Evolutionary conservation across 2,888 invertebrate genomes (phyloP).

Genomic region (Halictus quadricinctus): DNA sequence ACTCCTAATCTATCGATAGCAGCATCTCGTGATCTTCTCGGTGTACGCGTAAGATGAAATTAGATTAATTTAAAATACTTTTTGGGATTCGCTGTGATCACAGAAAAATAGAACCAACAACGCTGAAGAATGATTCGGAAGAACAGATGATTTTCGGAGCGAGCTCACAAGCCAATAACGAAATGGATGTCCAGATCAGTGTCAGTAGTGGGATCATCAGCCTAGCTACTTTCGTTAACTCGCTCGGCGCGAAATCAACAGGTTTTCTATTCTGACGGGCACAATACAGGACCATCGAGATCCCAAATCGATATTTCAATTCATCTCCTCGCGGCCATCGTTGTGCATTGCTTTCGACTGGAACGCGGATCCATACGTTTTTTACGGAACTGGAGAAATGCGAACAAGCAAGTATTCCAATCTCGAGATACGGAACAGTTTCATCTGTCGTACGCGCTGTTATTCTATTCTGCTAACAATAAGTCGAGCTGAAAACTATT

Average conservation of each 20-base stretch:
- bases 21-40: too few species aligned
- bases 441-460: background rate
- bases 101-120: too few species aligned
- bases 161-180: background rate
- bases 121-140: too few species aligned
- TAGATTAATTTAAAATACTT: too few species aligned
- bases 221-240: constrained; percentile 29
- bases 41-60: too few species aligned
- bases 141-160: background rate
- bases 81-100: too few species aligned
- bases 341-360: constrained; percentile 15
- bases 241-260: constrained; percentile 59
- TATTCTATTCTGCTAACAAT: background rate
- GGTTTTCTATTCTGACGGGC: constrained; percentile 57
- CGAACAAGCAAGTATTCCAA: constrained; percentile 34
- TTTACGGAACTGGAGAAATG: constrained; percentile 8
- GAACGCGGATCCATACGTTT: constrained; percentile 13
- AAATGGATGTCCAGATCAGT: background rate
- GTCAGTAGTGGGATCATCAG: constrained; percentile 14
- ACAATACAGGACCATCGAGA: constrained; percentile 46
- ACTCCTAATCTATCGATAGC: background rate
- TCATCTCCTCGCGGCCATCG: constrained; percentile 39
- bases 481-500: background rate
- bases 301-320: constrained; percentile 63
- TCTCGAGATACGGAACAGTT: constrained; percentile 33